Evolutionary conservation across 2,888 invertebrate species (phyloP).

Genomic region (Dusona sp.): DNA sequence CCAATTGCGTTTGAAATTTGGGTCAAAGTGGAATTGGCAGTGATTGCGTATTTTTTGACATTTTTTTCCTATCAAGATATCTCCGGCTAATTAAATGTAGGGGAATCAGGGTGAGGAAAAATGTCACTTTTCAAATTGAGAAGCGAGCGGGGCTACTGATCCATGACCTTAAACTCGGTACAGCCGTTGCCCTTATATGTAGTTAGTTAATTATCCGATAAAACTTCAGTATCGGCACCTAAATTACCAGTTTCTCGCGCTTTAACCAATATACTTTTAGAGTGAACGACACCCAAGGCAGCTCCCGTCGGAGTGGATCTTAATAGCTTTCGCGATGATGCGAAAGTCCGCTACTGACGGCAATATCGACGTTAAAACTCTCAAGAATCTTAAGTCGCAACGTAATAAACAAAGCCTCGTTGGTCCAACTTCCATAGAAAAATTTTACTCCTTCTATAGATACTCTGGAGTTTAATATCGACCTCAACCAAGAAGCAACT

Average conservation of each 20-base stretch:
- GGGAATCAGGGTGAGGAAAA: not conserved
- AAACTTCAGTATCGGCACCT: slow-evolving; percentile 45
- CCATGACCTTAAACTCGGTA: slow-evolving; percentile 17
- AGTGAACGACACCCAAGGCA: slow-evolving; percentile 26
- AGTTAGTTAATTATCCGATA: slow-evolving; percentile 60
- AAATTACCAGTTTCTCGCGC: slow-evolving; percentile 44
- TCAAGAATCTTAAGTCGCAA: too few relatives aligned
- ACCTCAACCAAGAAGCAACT: slow-evolving; percentile 49
- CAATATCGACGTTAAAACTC: too few relatives aligned
- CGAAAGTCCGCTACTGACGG: slow-evolving; percentile 28
- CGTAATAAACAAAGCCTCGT: slow-evolving; percentile 22
- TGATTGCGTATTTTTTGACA: not conserved
- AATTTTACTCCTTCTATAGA: not conserved
- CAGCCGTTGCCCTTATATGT: slow-evolving; percentile 35
- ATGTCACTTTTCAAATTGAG: not conserved
- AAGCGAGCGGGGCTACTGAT: not conserved
- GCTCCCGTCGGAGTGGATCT: slow-evolving; percentile 39
- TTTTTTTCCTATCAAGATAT: slow-evolving; percentile 17
- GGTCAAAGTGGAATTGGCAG: slow-evolving; percentile 29
- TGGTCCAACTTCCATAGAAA: slow-evolving; percentile 22
- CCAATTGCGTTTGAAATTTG: not conserved
- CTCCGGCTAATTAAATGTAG: slow-evolving; percentile 36
- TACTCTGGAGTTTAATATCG: slow-evolving; percentile 20
- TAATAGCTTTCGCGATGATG: slow-evolving; percentile 56
- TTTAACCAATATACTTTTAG: not conserved